Base-by-base conservation (phyloP, 2,797 vertebrate genomes). In the Hybognathus amarus region DNA sequence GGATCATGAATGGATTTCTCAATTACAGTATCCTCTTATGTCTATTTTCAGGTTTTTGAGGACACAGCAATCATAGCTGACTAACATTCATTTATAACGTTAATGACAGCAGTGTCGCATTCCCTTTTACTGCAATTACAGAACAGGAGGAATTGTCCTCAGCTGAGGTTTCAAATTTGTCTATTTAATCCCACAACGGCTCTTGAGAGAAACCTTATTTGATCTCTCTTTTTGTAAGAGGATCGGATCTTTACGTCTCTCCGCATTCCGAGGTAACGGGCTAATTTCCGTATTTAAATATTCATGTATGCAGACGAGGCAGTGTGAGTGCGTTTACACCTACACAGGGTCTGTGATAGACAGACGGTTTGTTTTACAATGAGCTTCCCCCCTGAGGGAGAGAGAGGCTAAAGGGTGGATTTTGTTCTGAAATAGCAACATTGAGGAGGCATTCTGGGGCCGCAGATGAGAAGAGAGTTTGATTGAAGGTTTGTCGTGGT, bases 361-460 rank as follows among this genome's bases (percentile, higher is more conserved):
- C 89, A 93, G 92, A 92, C 89, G 88, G 90, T 89, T 91, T 89
- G 91, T 92, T 93, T 92, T 90, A 91, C 91, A 92, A 92, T 92
- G 83, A 91, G 89, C 90, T 87, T 86, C 85, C 85, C 91, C 82
- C 91, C 86, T 87, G 87, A 36, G 71, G 89, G 91, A 91, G 88
- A 84, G 83, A 56, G 84, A 85, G 78, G 82, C 87, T 87, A 91
- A 91, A 89, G 90, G 86, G 89, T 82, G 85, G 86, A 91, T 90
- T 91, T 90, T 87, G 89, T 92, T 89, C 87, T 90, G 86, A 92
- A 92, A 91, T 89, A 86, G 90, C 83, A 83, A 87, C 88, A 91
- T 91, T 88, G 88, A 86, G 87, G 69, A 90, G 75, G 82, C 77
- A 80, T 87, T 89, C 86, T 89, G 78, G 61, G 61, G 85, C 82